Base-by-base conservation (phyloP, 1,140 invertebrate genomes). In the Halyomorpha halys region DNA sequence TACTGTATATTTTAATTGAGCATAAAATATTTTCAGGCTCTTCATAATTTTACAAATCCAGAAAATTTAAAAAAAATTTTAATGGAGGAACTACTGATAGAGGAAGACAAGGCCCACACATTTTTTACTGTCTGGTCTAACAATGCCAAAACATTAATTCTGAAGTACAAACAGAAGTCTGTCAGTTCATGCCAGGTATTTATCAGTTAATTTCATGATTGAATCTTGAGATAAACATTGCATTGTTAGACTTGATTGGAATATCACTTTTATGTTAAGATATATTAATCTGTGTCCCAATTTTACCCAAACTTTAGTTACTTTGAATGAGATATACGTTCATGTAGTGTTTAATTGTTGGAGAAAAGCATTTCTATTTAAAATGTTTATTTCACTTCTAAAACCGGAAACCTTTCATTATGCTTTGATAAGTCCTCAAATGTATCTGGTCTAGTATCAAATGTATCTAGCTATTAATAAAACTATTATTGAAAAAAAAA, bases 91-190 rank as follows among this genome's bases (percentile, higher is more conserved):
- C 45, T 66, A n/a, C 65, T 65, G 45, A 30, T 68, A 23, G 54
- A 62, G 30, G 63, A 67, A 34, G 65, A 67, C 8, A 68, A 68
- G 27, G 65, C 51, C 30, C 44, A 65, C 49, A 44, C 65, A 34
- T 68, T 68, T 62, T 49, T 65, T 16, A 62, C 60, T 61, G 59
- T 54, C n/a, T 68, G 67, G 67, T 27, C 63, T 4, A 68, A 62
- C 64, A 61, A 66, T 61, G 67, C 67, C 14, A 68, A 68, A 62
- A 61, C 54, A 44, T 60, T 68, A 56, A 62, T 68, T 23, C 54
- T 59, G 8, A 61, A 66, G 44, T 18, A 66, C 6, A 47, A 61
- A 44, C 62, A 68, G n/a, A 66, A 63, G 19, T 68, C 67, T 47
- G 45, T 66, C 1, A 63, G 64, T 63, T 65, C 63, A 14, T 18